These are phyloP conservation scores for Spodoptera frugiperda DNA, from an alignment of 1,140 invertebrate genomes.

Conservation along the genomic window DNA sequence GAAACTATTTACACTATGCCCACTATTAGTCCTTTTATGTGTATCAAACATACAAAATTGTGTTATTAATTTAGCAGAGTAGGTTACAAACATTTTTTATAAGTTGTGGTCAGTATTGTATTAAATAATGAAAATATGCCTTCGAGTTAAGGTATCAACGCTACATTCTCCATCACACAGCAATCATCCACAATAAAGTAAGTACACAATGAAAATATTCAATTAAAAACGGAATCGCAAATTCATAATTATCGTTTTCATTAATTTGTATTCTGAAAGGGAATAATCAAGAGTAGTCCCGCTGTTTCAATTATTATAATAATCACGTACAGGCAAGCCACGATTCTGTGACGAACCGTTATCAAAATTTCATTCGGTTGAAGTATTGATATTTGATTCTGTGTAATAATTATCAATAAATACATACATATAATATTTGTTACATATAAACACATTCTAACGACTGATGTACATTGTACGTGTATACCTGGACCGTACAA, in stretches of 20 bases:
- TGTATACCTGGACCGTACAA: no score
- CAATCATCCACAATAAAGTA: neutral
- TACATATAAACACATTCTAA: neutral
- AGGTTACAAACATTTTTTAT: no score
- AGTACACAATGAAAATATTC: conserved; percentile 19
- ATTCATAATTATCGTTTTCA: conserved; percentile 44
- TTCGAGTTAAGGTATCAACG: no score
- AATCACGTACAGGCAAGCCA: conserved; percentile 49
- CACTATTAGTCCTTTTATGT: no score
- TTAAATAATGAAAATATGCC: no score
- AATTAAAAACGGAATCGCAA: conserved; percentile 35
- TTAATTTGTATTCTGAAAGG: conserved; percentile 48
- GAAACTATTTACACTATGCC: no score
- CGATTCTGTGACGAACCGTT: conserved; percentile 32
- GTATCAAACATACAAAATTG: no score
- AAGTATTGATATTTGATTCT: conserved; percentile 14
- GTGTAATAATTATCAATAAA: neutral
- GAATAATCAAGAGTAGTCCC: conserved; percentile 44
- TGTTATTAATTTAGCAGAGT: no score
- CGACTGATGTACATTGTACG: no score
- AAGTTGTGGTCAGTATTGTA: no score
- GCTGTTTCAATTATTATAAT: conserved; percentile 50
- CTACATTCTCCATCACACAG: no score
- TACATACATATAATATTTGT: neutral
- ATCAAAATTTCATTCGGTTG: conserved; percentile 43